phyloP scores from a whole-genome alignment of 2,888 invertebrate species.

The Drosophila robusta region DNA sequence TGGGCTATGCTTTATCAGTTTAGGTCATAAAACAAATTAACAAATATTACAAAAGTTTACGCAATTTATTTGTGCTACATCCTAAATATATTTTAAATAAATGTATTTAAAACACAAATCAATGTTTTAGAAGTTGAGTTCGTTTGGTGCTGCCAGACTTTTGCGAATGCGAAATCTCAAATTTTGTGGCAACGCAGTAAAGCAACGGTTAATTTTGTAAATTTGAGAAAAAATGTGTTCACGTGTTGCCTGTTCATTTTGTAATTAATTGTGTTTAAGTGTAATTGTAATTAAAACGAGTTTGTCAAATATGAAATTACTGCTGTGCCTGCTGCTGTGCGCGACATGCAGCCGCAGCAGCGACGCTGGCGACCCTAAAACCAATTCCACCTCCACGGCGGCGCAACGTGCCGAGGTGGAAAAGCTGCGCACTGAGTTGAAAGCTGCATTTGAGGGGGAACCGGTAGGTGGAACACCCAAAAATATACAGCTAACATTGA shows the following conservation, averaged over 20 bases:
- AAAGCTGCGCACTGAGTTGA: slow-evolving; percentile 77
- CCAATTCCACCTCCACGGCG: not conserved
- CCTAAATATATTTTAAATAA: not conserved
- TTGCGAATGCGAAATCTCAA: not conserved
- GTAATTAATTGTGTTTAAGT: slow-evolving; percentile 4
- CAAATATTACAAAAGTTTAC: not conserved
- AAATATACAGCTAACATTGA: not conserved
- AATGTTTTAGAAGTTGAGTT: not conserved
- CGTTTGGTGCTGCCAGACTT: slow-evolving; percentile 24
- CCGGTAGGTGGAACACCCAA: slow-evolving; percentile 28
- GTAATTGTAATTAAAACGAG: not conserved
- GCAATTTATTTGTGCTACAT: too few relatives aligned
- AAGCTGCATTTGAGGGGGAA: slow-evolving; percentile 61
- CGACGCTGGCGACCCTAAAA: not conserved
- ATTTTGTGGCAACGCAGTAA: slow-evolving; percentile 30
- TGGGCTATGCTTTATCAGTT: not conserved
- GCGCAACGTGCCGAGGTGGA: slow-evolving; percentile 67
- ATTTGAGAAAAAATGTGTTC: slow-evolving; percentile 34
- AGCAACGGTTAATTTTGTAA: slow-evolving; percentile 54
- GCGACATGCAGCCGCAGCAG: slow-evolving; percentile 13
- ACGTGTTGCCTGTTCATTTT: slow-evolving; percentile 45
- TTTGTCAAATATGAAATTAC: slow-evolving; percentile 28
- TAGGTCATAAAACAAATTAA: not conserved
- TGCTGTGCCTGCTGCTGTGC: slow-evolving; percentile 33
- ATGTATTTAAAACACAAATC: not conserved